Percentiles rank a stretch among this genome's conserved stretches.
These are phyloP conservation scores for Torymus texanus DNA, from an alignment of 2,888 invertebrate species.

Conservation along the genomic window DNA sequence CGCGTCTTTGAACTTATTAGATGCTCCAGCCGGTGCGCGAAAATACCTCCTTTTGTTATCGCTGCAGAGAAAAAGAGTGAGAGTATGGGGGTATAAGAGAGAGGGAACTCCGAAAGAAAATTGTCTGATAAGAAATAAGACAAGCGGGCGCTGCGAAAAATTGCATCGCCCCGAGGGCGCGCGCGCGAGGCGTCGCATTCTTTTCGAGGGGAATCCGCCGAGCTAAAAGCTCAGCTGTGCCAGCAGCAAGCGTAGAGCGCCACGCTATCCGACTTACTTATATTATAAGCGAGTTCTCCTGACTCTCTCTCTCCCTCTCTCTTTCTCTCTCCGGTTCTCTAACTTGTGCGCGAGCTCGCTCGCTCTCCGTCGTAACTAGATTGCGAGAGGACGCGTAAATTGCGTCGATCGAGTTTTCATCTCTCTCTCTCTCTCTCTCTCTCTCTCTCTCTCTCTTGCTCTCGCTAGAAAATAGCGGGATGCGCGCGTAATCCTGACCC, in stretches of 20 bases:
- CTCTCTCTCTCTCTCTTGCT: no score
- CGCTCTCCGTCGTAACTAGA: constrained; percentile 51
- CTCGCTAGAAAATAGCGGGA: background rate
- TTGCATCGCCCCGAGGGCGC: background rate
- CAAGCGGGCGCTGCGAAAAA: background rate
- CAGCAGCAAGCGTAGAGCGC: background rate
- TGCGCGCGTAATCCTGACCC: background rate
- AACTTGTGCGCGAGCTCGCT: no score
- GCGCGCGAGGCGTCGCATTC: background rate
- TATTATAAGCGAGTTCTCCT: background rate
- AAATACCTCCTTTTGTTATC: constrained; percentile 35
- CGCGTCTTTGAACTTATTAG: constrained; percentile 36
- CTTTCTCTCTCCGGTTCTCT: no score
- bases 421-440: no score
- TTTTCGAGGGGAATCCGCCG: background rate
- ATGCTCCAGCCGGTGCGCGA: constrained; percentile 10
- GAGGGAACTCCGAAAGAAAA: constrained; percentile 26
- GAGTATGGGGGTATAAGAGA: background rate
- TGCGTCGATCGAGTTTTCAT: constrained; percentile 48
- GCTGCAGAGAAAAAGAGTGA: background rate
- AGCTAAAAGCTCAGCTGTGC: no score
- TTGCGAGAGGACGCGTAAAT: constrained; percentile 58
- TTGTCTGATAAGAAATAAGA: constrained; percentile 9
- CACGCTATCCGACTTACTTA: constrained; percentile 4
- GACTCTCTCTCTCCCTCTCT: no score